Percentiles rank a stretch among this genome's conserved stretches.
These are phyloP conservation scores for Dichetophora obliterata DNA, from an alignment of 2,888 invertebrate species.

Conservation along the genomic window DNA sequence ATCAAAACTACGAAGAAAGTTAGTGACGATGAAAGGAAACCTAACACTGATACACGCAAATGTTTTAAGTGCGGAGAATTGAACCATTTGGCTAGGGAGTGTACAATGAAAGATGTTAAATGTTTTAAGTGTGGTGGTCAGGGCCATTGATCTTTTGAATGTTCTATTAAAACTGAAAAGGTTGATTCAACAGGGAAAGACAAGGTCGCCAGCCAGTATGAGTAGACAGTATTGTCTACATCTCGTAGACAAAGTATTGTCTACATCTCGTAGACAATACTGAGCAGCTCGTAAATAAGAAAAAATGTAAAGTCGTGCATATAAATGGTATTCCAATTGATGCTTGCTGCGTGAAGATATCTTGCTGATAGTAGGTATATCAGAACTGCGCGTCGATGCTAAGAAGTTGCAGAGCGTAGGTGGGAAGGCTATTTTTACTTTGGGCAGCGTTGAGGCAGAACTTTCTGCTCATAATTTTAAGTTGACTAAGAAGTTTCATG, in stretches of 20 bases:
- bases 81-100: too few relatives aligned
- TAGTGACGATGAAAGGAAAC: neutral
- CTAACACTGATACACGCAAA: neutral
- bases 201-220: too few relatives aligned
- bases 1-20: neutral
- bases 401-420: conserved; percentile 23
- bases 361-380: conserved; percentile 4
- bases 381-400: conserved; percentile 3
- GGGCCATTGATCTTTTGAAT: neutral
- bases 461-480: conserved; percentile 1
- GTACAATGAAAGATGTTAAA: too few relatives aligned
- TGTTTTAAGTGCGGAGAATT: neutral
- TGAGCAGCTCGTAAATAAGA: neutral
- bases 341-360: conserved; percentile 36
- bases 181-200: neutral
- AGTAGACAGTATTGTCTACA: too few relatives aligned
- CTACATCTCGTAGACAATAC: too few relatives aligned
- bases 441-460: neutral
- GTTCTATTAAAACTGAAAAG: neutral
- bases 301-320: neutral
- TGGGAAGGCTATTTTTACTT: conserved; percentile 19
- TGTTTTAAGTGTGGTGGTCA: too few relatives aligned
- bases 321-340: too few relatives aligned
- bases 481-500: neutral
- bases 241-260: too few relatives aligned